Evolutionary conservation across 2,113 vertebrate genomes (phyloP).

Genomic region (Elephas maximus): DNA sequence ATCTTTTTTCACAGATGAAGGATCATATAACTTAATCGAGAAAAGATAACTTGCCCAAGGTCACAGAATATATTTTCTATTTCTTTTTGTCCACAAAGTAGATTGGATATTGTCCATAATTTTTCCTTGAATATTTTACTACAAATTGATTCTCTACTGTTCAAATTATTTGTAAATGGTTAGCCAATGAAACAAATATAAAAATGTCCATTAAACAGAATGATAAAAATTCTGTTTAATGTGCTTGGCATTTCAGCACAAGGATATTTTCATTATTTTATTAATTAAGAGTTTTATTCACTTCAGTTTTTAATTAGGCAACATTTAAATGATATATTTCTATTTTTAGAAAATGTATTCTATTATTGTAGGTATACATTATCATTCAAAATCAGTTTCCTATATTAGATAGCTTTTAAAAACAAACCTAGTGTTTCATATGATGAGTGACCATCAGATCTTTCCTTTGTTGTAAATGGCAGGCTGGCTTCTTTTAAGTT

Average conservation of each 20-base stretch:
- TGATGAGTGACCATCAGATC: background rate
- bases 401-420: background rate
- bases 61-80: background rate
- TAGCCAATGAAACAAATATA: background rate
- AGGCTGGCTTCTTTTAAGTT: background rate
- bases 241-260: background rate
- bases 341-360: background rate
- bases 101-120: background rate
- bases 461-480: background rate
- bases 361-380: background rate
- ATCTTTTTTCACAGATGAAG: conserved; percentile 30
- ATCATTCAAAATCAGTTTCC: background rate
- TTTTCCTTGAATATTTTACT: conserved; percentile 11
- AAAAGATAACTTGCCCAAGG: background rate
- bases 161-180: background rate
- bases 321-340: background rate
- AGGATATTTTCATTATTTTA: background rate
- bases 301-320: background rate
- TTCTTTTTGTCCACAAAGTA: background rate
- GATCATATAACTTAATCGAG: background rate
- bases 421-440: background rate
- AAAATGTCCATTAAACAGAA: background rate
- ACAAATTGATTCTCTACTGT: background rate
- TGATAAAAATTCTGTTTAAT: background rate
- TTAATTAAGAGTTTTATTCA: background rate